Evolutionary conservation across 2,113 vertebrate species (phyloP).

Genomic region (Xenus cinereus): DNA sequence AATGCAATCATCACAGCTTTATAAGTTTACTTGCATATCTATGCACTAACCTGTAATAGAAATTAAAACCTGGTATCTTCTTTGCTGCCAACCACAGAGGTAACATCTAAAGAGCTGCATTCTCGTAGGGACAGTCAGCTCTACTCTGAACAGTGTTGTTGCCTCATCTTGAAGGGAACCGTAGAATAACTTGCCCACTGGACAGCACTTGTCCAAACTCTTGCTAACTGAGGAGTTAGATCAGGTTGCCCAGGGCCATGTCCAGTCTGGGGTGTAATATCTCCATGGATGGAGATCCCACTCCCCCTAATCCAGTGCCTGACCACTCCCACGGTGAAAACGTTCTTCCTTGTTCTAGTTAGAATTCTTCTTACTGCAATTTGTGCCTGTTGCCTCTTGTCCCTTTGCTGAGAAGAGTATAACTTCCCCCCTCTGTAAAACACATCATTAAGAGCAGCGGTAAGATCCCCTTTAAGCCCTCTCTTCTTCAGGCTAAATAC

Average conservation of each 20-base stretch:
- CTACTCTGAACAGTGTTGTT: not conserved
- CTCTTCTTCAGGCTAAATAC: not conserved
- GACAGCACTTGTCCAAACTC: not conserved
- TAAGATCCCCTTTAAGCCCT: not conserved
- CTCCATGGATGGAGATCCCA: not conserved
- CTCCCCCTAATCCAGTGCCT: not conserved
- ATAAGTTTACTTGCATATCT: not conserved
- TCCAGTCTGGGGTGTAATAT: not conserved
- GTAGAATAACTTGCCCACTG: not conserved
- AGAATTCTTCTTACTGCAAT: not conserved
- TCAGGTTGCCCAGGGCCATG: not conserved
- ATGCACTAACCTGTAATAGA: not conserved
- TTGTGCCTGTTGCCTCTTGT: not conserved
- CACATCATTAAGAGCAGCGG: not conserved
- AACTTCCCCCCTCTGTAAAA: not conserved
- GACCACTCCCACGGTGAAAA: not conserved
- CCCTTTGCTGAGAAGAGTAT: not conserved
- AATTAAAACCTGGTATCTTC: not conserved
- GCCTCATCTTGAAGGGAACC: not conserved
- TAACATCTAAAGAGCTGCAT: not conserved
- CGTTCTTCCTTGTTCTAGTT: not conserved
- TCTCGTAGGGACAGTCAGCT: not conserved
- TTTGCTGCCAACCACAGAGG: not conserved
- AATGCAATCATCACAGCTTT: not conserved
- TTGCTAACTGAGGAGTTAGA: not conserved